These are phyloP conservation scores for Coelopa frigida DNA, from an alignment of 1,140 invertebrate species.

Conservation along the genomic window DNA sequence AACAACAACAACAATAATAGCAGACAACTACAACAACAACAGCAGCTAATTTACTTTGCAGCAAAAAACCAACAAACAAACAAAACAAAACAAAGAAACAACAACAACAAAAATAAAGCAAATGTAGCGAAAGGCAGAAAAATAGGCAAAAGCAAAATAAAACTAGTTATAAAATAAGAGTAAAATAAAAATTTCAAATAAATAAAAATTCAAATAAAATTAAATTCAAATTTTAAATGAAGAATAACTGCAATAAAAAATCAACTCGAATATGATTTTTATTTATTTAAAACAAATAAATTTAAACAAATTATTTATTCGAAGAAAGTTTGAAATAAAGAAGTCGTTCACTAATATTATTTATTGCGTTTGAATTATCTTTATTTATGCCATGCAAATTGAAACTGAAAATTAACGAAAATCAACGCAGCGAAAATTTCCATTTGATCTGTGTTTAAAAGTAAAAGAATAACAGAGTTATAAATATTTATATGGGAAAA, in stretches of 20 bases:
- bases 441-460: slow-evolving; percentile 15
- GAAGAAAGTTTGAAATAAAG: slow-evolving; percentile 19
- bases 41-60: too few species aligned
- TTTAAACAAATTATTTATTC: slow-evolving; percentile 29
- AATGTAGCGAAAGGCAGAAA: too few species aligned
- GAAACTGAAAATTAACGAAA: slow-evolving; percentile 24
- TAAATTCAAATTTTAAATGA: slow-evolving; percentile 1
- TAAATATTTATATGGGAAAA: slow-evolving; percentile 10
- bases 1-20: slow-evolving; percentile 17
- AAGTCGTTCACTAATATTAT: slow-evolving; percentile 1
- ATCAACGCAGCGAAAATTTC: slow-evolving; percentile 34
- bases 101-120: too few species aligned
- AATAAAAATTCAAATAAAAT: slow-evolving; percentile 19
- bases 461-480: slow-evolving; percentile 16
- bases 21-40: too few species aligned
- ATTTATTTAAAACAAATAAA: slow-evolving; percentile 18
- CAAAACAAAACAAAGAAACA: too few species aligned
- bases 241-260: slow-evolving; percentile 16
- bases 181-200: slow-evolving; percentile 2
- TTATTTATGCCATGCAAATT: slow-evolving; percentile 25
- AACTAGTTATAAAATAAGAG: slow-evolving; percentile 19
- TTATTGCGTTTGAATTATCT: slow-evolving; percentile 14
- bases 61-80: too few species aligned
- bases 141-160: slow-evolving; percentile 20
- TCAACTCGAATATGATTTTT: slow-evolving; percentile 11